These are phyloP conservation scores for Aptenodytes forsteri DNA, from an alignment of 2,113 vertebrate species.

Conservation along the genomic window DNA sequence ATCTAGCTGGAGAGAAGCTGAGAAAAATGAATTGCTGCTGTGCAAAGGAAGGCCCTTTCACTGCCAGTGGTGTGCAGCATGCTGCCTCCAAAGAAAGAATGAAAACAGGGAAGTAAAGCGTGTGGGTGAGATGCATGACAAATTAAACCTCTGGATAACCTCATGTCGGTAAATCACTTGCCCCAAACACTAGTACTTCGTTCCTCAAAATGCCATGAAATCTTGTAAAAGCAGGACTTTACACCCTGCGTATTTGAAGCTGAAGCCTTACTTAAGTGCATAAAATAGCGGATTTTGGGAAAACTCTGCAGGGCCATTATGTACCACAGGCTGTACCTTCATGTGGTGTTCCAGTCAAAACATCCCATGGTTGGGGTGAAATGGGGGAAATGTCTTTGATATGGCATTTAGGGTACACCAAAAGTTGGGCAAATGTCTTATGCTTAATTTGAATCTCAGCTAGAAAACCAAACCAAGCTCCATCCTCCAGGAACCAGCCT, in stretches of 20 bases:
- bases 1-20: background rate
- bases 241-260: background rate
- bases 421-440: background rate
- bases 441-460: background rate
- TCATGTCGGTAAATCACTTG: conserved; percentile 22
- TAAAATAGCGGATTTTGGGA: background rate
- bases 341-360: background rate
- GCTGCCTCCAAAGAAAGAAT: background rate
- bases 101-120: background rate
- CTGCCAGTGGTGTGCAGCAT: background rate
- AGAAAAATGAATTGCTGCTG: conserved; percentile 26
- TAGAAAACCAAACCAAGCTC: background rate
- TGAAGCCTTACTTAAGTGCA: background rate
- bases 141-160: conserved; percentile 43
- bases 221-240: background rate
- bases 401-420: background rate
- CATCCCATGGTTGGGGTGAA: background rate
- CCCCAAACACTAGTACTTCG: background rate
- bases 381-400: background rate
- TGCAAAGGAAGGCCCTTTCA: background rate
- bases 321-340: background rate
- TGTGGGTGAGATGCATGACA: background rate
- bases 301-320: background rate
- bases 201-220: background rate
- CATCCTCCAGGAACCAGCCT: background rate